Base-by-base conservation (phyloP, 2,888 invertebrate genomes). In the Diaperis boleti region DNA sequence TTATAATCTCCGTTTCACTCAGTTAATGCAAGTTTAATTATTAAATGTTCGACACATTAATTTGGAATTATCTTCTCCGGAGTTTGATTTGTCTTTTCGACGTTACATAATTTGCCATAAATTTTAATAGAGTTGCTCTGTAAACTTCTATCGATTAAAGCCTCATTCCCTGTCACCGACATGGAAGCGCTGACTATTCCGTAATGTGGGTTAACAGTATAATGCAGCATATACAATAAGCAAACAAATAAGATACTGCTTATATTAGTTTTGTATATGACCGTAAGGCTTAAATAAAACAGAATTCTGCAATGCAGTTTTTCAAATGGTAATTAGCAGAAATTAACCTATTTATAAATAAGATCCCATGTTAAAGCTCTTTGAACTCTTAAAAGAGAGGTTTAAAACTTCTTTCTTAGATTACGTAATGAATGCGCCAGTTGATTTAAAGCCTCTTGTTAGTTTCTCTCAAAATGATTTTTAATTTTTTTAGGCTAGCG, bases 201-300 rank as follows among this genome's bases (percentile, higher is more conserved):
- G 18, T 49, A 37, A 54, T 56, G 44, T 44, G 44, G 55, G 42
- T 42, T 45, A 56, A 56, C 26, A 6, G 26, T 26, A 20, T 20
- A n/a, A 8, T 26, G n/a, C n/a, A 26, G 26, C 6, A 26, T 5
- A 26, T 6, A 26, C 26, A 26, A 14, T 44, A 17, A 31, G 26
- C 15, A 8, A 37, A n/a, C 20, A 41, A 17, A 57, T 57, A 45
- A 57, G n/a, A n/a, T n/a, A n/a, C n/a, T n/a, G n/a, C n/a, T n/a
- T n/a, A n/a, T n/a, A n/a, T n/a, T n/a, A n/a, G n/a, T n/a, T n/a
- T n/a, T n/a, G n/a, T n/a, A n/a, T n/a, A n/a, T n/a, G n/a, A n/a
- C n/a, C n/a, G n/a, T n/a, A n/a, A n/a, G n/a, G n/a, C n/a, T n/a
- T n/a, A n/a, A n/a, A n/a, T n/a, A n/a, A n/a, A n/a, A n/a, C n/a